Evolutionary conservation across 2,888 invertebrate species (phyloP), one percentile per base, ranked within the genome.

Genomic region (Epirrita christyi): DNA sequence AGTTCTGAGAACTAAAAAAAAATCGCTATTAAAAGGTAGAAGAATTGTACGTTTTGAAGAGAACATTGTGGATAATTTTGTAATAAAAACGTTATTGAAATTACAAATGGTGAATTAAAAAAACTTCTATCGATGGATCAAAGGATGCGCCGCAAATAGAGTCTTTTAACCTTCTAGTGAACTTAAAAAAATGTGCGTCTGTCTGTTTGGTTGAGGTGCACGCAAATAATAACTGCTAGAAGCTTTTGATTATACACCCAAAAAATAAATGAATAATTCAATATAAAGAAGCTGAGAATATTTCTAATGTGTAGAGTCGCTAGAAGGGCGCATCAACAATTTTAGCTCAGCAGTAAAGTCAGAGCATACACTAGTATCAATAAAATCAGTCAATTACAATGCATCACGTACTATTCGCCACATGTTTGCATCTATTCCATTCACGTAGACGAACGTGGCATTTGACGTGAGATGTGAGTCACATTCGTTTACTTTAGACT

Each of bases 401-500:
- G 55, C 51, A 59, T 36, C 55, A 38, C 49, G 51, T 47, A 43
- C 46, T 43, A 53, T 58, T 53, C 57, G 40, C 44, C 27, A 27
- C 48, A 32, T 34, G 32, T 29, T 14, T 40, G 36, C 40, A 13
- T 42, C 28, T 28, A 47, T 54, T 68, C 48, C 46, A 72, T 75
- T 44, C 79, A 75, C 75, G 75, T 76, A 63, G 15, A 41, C 29
- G 10, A 21, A 9, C 32, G 32, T 41, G n/a, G 8, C 41, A n/a
- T 41, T 41, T 42, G 10, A 50, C 41, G 48, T 52, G 38, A 55
- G 60, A 54, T 64, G 67, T 77, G 78, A 75, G 63, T 75, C 72
- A 71, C 62, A 44, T 45, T 58, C 48, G 62, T 73, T 75, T 76
- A 77, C 78, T 73, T 68, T 57, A 76, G 63, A 60, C 68, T 55